Evolutionary conservation across 2,797 vertebrate species (phyloP), one percentile per base, ranked within the genome.

Genomic region (Pagetopsis macropterus): DNA sequence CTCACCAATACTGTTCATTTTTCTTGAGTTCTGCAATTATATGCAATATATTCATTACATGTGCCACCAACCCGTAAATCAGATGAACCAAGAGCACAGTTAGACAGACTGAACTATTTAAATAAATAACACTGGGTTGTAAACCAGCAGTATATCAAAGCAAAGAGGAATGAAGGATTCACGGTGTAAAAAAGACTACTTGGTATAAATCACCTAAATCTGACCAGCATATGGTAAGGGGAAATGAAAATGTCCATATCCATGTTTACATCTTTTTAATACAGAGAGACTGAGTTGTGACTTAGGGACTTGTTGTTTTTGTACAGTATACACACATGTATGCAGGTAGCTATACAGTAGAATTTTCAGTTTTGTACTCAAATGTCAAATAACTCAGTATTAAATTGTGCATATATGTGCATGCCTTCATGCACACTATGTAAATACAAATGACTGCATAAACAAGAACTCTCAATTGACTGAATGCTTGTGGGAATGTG

Each of bases 301-400:
- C 87, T 70, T 78, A 88, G 89, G 72, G 70, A 84, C 80, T 80
- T 88, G 76, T 79, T 87, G 70, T 88, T 94, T 94, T 94, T 95
- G 94, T 95, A 94, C 91, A 94, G 90, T 91, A 89, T 90, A 91
- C 82, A 90, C 88, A 94, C 88, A 91, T 93, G 90, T 93, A 92
- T 92, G 84, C 91, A 89, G 89, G 88, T 92, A 88, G 89, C 85
- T 84, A 37, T 37, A 83, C 72, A 79, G 82, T 91, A 89, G 83
- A 92, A 87, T 89, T 93, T 92, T 91, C 91, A 91, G 88, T 92
- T 95, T 94, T 94, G 88, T 94, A 93, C 92, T 93, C 90, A 90
- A 92, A 89, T 94, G 91, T 94, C 91, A 93, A 93, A 92, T 88
- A 89, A 86, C 89, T 93, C 91, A 95, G 92, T 94, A 92, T 95